Conservation (phyloP, 2,113 vertebrate species). For the Malurus cyaneus region DNA sequence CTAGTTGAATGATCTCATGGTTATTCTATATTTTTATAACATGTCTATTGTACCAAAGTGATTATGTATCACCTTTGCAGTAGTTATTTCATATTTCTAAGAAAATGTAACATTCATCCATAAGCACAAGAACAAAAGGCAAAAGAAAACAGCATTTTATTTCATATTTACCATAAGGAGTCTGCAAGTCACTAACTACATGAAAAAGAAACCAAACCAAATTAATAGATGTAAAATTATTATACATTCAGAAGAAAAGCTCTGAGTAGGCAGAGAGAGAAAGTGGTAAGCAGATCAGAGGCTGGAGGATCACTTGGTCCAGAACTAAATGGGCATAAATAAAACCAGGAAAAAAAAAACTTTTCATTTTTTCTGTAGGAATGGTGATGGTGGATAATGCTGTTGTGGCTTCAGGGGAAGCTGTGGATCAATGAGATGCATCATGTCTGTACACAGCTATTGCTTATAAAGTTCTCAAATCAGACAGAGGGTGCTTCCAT, state of each 20-base stretch:
- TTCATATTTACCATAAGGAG: not conserved
- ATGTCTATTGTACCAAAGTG: not conserved
- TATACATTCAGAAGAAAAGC: not conserved
- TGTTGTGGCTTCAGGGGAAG: rapidly evolving
- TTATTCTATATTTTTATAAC: not conserved
- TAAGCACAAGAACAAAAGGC: not conserved
- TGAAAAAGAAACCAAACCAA: not conserved
- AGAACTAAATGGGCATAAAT: not conserved
- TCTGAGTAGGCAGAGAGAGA: not conserved
- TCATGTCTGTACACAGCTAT: rapidly evolving
- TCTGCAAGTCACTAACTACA: not conserved
- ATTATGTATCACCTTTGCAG: not conserved
- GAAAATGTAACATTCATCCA: not conserved
- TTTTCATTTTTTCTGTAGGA: not conserved
- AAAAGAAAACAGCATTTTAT: not conserved
- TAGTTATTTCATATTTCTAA: not conserved
- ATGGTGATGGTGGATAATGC: not conserved
- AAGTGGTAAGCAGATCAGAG: not conserved
- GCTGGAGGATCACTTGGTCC: not conserved
- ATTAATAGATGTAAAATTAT: not conserved
- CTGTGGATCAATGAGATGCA: not conserved
- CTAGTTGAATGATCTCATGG: not conserved
- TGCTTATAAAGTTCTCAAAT: not conserved
- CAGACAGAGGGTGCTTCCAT: not conserved
- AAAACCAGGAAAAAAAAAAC: not conserved